phyloP scores from a whole-genome alignment of 2,888 invertebrate species.

The Scaptodrosophila latifasciaeformis region DNA sequence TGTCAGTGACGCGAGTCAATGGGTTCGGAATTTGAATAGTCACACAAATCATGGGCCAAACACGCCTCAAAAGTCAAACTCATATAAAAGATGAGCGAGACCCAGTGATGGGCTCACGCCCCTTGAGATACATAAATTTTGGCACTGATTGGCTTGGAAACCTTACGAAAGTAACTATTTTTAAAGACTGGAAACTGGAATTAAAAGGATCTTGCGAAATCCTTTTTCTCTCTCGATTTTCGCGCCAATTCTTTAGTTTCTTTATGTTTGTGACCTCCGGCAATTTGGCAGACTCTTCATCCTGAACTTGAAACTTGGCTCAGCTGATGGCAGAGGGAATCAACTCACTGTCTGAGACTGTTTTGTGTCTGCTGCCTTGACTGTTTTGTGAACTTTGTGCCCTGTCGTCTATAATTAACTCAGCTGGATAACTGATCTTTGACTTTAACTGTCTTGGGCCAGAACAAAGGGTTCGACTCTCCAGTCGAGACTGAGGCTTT shows the following conservation, averaged over 20 bases:
- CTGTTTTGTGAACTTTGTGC: slow-evolving; percentile 23
- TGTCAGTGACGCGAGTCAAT: slow-evolving; percentile 4
- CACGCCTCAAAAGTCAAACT: slow-evolving; percentile 55
- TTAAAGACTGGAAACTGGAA: too few species aligned
- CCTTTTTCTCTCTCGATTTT: neutral
- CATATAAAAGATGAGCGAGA: too few species aligned
- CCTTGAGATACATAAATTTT: slow-evolving; percentile 29
- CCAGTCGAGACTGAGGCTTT: slow-evolving; percentile 35
- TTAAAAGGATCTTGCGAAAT: too few species aligned
- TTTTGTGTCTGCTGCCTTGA: slow-evolving; percentile 24
- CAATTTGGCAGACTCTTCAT: slow-evolving; percentile 16
- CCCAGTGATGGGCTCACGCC: too few species aligned
- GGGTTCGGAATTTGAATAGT: neutral
- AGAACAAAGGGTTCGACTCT: slow-evolving; percentile 46
- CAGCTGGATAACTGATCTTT: slow-evolving; percentile 67
- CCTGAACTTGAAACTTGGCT: slow-evolving; percentile 28
- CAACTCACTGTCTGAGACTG: slow-evolving; percentile 22
- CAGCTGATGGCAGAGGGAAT: neutral
- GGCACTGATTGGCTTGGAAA: too few species aligned
- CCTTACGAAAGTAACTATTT: too few species aligned
- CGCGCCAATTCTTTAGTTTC: slow-evolving; percentile 32
- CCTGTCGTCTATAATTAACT: slow-evolving; percentile 64
- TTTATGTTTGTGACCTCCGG: slow-evolving; percentile 29
- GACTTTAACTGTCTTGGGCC: slow-evolving; percentile 61
- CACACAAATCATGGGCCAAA: slow-evolving; percentile 19